These are phyloP conservation scores for Petaurus breviceps DNA, from an alignment of 2,113 vertebrate species.

Conservation along the genomic window DNA sequence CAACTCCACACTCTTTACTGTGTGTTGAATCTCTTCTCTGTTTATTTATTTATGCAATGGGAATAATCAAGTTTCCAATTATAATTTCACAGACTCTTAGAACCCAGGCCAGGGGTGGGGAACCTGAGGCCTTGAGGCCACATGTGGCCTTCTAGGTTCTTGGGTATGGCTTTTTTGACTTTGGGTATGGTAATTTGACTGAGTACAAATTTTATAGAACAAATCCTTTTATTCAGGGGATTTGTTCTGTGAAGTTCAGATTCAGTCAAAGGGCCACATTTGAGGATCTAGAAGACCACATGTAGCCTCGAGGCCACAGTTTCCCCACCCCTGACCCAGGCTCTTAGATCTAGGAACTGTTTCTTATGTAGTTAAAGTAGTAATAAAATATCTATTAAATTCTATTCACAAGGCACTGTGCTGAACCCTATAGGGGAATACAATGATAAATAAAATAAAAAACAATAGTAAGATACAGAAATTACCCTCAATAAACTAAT, in stretches of 20 bases:
- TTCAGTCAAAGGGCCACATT: too few relatives aligned
- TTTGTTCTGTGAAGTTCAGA: too few relatives aligned
- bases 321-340: background rate
- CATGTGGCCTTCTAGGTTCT: too few relatives aligned
- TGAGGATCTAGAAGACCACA: too few relatives aligned
- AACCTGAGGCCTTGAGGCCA: too few relatives aligned
- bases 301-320: too few relatives aligned
- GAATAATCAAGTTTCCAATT: conserved; percentile 12
- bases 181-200: too few relatives aligned
- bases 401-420: background rate
- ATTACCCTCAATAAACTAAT: background rate
- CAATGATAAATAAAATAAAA: background rate
- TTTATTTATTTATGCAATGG: conserved; percentile 34
- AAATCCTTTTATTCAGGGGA: too few relatives aligned
- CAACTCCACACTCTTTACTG: conserved; percentile 9
- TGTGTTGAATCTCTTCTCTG: background rate
- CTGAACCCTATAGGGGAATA: background rate
- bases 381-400: background rate
- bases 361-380: conserved; percentile 11
- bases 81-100: conserved; percentile 10
- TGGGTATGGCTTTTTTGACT: too few relatives aligned
- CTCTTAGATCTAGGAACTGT: conserved; percentile 30
- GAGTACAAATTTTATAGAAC: too few relatives aligned
- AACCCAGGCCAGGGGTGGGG: background rate
- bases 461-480: background rate